A percentile compares a stretch with the other conserved stretches of the same genome.
Evolutionary conservation across 2,113 vertebrate species (phyloP).

Genomic region (Elephas maximus): DNA sequence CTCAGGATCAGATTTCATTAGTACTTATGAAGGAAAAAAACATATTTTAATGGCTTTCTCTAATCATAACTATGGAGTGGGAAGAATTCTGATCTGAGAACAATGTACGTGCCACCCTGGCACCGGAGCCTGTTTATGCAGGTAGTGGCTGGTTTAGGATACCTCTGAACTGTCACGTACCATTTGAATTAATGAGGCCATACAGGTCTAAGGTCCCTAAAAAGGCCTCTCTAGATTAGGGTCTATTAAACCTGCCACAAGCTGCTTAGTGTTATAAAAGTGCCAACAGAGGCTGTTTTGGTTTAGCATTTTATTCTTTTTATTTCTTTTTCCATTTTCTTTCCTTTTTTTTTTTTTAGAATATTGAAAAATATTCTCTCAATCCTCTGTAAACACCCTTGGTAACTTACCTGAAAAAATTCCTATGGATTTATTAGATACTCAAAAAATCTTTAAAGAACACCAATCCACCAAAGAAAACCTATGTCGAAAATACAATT

Average conservation of each 20-base stretch:
- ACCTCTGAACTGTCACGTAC: conserved; percentile 88
- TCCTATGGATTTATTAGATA: conserved; percentile 19
- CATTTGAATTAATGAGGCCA: conserved; percentile 88
- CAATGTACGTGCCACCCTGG: conserved; percentile 69
- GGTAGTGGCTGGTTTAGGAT: conserved; percentile 84
- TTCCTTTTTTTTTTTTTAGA: conserved; percentile 56
- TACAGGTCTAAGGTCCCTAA: conserved; percentile 87
- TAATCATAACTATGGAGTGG: conserved; percentile 52
- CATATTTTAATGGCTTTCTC: conserved; percentile 37
- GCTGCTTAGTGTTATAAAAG: conserved; percentile 82
- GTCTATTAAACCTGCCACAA: conserved; percentile 85
- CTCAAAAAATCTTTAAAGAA: background rate
- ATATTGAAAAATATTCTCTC: conserved; percentile 53
- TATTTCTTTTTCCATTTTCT: background rate
- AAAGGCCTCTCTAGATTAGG: conserved; percentile 86
- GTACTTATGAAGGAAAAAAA: background rate
- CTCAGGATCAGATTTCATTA: background rate
- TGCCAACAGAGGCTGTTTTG: conserved; percentile 79
- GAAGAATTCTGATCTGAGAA: conserved; percentile 75
- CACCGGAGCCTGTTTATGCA: conserved; percentile 83
- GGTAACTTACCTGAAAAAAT: conserved; percentile 61
- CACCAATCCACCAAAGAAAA: conserved; percentile 49
- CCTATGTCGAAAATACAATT: conserved; percentile 28
- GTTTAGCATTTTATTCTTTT: conserved; percentile 64
- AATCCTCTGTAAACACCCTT: background rate